These are phyloP conservation scores for Xenopus tropicalis DNA, from an alignment of 2,113 vertebrate genomes.

Conservation along the genomic window DNA sequence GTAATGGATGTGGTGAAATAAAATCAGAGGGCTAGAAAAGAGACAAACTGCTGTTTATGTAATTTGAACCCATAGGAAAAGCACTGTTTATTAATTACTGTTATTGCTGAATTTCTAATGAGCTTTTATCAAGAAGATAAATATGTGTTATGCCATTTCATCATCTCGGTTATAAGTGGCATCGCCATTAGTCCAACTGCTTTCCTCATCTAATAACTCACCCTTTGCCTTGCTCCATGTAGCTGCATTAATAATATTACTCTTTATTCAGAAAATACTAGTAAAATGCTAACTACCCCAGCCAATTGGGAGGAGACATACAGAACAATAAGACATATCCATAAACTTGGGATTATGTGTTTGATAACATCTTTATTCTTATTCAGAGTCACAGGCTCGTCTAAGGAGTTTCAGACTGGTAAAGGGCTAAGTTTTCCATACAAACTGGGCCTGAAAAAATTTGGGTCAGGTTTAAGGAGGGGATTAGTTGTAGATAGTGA, in stretches of 20 bases:
- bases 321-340: too few relatives aligned
- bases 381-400: too few relatives aligned
- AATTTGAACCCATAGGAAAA: conserved; percentile 36
- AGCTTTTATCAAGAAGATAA: conserved; percentile 32
- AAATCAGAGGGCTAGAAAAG: neutral
- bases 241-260: conserved; percentile 2
- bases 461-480: too few relatives aligned
- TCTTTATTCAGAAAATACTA: too few relatives aligned
- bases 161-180: conserved; percentile 26
- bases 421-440: too few relatives aligned
- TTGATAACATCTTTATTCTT: too few relatives aligned
- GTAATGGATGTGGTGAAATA: conserved; percentile 33
- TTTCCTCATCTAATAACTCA: conserved; percentile 13
- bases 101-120: conserved; percentile 42
- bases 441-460: too few relatives aligned
- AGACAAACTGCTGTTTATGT: conserved; percentile 41
- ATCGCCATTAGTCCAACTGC: neutral
- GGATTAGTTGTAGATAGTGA: too few relatives aligned
- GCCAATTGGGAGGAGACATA: too few relatives aligned
- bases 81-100: conserved; percentile 36
- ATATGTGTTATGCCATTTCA: conserved; percentile 28
- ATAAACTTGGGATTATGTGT: too few relatives aligned
- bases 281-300: too few relatives aligned
- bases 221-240: neutral
- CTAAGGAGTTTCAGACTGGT: too few relatives aligned